Base-by-base conservation (phyloP, 1,140 invertebrate genomes). In the Zeugodacus cucurbitae region DNA sequence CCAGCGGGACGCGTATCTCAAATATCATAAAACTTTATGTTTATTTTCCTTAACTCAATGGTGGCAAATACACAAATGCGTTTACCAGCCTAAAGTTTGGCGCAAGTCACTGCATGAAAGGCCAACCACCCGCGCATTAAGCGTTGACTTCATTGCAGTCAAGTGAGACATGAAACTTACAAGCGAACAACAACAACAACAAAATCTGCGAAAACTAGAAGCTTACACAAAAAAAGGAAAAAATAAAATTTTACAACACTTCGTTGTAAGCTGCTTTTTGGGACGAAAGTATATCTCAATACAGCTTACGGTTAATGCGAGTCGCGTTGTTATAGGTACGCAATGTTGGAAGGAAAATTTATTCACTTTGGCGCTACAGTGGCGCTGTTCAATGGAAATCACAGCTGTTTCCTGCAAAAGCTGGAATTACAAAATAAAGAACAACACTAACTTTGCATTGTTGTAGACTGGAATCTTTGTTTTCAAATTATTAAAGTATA, bases 11-110 rank as follows among this genome's bases (percentile, higher is more conserved):
- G 11, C 64, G 64, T 67, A 14, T 32, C 29, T 22, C 58, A 59
- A n/a, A n/a, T 67, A 26, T 32, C 64, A 64, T 87, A 57, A 87
- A 67, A 87, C 59, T 87, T 87, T 34, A 57, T n/a, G n/a, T 22
- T 57, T 70, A 17, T 74, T 87, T 87, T 37, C 17, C 57, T 29
- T 87, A 11, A 20, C 41, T 74, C 44, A 29, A 48, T n/a, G 62
- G 29, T 29, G 64, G 34, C 48, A 87, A 67, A 48, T 48, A 48
- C 17, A 87, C 29, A 29, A 58, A 34, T 54, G 14, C 14, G 14
- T 86, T 54, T 86, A 14, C 37, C 59, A 41, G 32, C 74, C 74
- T 8, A 82, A 26, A 20, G n/a, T 22, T 82, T 44, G 22, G 37
- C 22, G 74, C 7, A 48, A 82, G 74, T 10, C 10, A n/a, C 8